These are phyloP conservation scores for Perizoma affinitatum DNA, from an alignment of 2,888 invertebrate species.

Conservation along the genomic window DNA sequence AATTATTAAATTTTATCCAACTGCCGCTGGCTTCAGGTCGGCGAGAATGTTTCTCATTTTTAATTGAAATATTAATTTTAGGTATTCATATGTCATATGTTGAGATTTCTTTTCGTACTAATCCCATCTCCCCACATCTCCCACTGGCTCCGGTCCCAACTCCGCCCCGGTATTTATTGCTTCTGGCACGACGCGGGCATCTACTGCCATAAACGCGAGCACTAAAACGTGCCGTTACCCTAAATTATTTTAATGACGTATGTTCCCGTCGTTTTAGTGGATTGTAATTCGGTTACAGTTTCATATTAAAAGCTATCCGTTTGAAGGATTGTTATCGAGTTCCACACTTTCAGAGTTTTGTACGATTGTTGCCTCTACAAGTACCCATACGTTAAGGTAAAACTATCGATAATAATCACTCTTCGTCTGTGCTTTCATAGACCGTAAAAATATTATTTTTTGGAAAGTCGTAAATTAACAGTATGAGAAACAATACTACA, in stretches of 20 bases:
- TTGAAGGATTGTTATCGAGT: constrained; percentile 55
- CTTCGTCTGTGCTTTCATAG: too few relatives aligned
- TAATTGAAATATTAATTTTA: too few relatives aligned
- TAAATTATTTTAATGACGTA: constrained; percentile 77
- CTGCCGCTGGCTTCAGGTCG: too few relatives aligned
- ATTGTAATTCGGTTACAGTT: constrained; percentile 66
- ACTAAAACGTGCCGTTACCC: constrained; percentile 74
- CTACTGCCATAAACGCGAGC: constrained; percentile 69
- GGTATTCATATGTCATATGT: neutral
- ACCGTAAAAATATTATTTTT: too few relatives aligned
- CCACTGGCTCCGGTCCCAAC: constrained; percentile 8
- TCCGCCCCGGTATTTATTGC: constrained; percentile 71
- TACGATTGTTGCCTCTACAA: too few relatives aligned
- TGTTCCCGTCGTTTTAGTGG: constrained; percentile 61
- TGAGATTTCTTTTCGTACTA: constrained; percentile 13
- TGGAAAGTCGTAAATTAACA: too few relatives aligned
- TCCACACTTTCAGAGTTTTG: constrained; percentile 27
- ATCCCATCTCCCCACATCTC: constrained; percentile 6
- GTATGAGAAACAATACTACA: too few relatives aligned
- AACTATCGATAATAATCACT: too few relatives aligned
- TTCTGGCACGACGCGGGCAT: constrained; percentile 62
- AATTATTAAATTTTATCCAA: too few relatives aligned
- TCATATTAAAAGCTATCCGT: constrained; percentile 51
- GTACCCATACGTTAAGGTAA: too few relatives aligned
- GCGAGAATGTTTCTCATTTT: too few relatives aligned